Percentiles rank a stretch among this genome's conserved stretches.
Evolutionary conservation across 2,888 invertebrate genomes (phyloP).

Genomic region (Punctoribates punctum): DNA sequence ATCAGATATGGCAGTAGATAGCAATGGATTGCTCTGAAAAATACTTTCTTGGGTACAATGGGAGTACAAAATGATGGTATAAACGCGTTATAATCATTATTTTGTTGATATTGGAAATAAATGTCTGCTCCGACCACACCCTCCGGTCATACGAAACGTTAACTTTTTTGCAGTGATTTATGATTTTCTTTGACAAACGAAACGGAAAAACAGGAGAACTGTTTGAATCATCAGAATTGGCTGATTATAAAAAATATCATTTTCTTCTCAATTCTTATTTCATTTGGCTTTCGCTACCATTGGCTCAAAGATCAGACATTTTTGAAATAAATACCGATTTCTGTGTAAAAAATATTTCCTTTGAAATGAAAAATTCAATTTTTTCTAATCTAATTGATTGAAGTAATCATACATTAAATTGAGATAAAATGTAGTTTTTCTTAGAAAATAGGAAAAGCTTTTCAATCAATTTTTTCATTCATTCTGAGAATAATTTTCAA

Average conservation of each 20-base stretch:
- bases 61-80: not conserved
- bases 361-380: not conserved
- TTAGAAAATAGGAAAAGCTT: no score
- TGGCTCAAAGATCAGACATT: not conserved
- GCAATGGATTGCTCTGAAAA: no score
- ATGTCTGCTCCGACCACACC: constrained; percentile 9
- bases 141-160: constrained; percentile 20
- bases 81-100: constrained; percentile 16
- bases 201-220: not conserved
- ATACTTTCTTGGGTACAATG: no score
- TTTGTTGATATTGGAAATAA: not conserved
- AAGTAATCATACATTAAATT: not conserved
- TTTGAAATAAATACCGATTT: not conserved
- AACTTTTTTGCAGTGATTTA: constrained; percentile 26
- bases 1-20: no score
- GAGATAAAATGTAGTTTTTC: not conserved
- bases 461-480: not conserved
- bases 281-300: not conserved
- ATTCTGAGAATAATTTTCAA: no score
- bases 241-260: not conserved
- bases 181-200: constrained; percentile 17
- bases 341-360: no score
- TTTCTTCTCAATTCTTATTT: not conserved
- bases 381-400: not conserved
- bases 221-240: not conserved